Evolutionary conservation across 2,797 vertebrate species (phyloP).

Genomic region (Siniperca scherzeri): DNA sequence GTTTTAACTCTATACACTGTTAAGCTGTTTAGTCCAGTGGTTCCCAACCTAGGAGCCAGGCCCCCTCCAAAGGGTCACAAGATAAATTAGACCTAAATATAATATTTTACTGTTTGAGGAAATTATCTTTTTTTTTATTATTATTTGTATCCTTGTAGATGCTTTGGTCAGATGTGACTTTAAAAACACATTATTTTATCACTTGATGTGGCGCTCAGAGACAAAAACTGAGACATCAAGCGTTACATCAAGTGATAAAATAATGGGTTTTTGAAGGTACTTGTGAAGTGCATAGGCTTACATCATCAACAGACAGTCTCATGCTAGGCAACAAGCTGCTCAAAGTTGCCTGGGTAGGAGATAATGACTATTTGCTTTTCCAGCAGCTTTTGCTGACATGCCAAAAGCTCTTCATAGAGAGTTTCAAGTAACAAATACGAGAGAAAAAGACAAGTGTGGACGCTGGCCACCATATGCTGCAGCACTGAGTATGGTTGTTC

Average conservation of each 20-base stretch:
- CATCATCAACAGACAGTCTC: conserved; percentile 70
- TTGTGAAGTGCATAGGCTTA: conserved; percentile 61
- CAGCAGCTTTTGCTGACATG: conserved; percentile 76
- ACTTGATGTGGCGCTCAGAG: neutral
- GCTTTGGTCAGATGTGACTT: conserved; percentile 27
- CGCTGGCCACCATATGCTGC: conserved; percentile 46
- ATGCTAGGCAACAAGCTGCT: conserved; percentile 79
- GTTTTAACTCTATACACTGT: neutral
- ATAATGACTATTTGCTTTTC: conserved; percentile 78
- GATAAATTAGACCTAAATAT: neutral
- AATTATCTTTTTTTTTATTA: neutral
- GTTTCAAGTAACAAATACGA: conserved; percentile 51
- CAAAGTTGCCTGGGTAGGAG: conserved; percentile 64
- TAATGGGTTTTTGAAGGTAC: conserved; percentile 53
- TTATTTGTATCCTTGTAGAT: conserved; percentile 22
- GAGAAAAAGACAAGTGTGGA: conserved; percentile 41
- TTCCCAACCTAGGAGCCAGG: neutral
- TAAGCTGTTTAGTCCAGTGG: neutral
- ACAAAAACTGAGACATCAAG: conserved; percentile 33
- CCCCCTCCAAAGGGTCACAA: no score
- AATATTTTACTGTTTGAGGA: conserved; percentile 6
- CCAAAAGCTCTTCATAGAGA: conserved; percentile 66
- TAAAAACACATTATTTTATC: neutral
- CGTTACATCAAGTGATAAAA: conserved; percentile 19
- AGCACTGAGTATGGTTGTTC: conserved; percentile 5